Conservation (phyloP, 1,140 invertebrate genomes). For the Drosophila novamexicana region DNA sequence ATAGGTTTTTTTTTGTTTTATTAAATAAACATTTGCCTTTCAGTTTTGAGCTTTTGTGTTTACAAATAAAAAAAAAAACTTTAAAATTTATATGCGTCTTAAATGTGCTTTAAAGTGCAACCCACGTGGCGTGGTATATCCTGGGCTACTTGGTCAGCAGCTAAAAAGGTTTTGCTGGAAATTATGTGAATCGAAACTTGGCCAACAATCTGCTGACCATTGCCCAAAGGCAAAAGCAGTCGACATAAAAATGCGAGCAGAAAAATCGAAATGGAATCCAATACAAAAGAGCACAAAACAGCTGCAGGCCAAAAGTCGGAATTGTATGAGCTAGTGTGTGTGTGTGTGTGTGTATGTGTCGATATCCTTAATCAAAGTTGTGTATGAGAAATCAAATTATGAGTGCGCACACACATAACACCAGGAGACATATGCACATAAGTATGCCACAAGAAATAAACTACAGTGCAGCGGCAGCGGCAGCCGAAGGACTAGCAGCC, state of each 20-base stretch:
- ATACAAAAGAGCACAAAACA: conserved; percentile 51
- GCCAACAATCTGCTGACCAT: conserved; percentile 56
- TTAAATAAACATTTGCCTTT: not conserved
- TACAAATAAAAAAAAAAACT: not conserved
- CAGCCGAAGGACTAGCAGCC: not conserved
- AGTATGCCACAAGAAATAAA: conserved; percentile 18
- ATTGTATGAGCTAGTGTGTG: conserved; percentile 10
- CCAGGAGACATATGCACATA: conserved; percentile 48
- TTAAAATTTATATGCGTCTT: not conserved
- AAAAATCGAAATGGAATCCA: conserved; percentile 54
- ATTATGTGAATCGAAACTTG: conserved; percentile 29
- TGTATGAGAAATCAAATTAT: conserved; percentile 64
- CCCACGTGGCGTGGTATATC: too few relatives aligned
- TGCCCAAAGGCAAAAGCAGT: conserved; percentile 44
- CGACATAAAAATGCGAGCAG: conserved; percentile 20
- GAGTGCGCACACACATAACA: conserved; percentile 22
- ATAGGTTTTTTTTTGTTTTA: not conserved
- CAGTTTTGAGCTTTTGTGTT: not conserved
- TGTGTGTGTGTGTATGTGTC: conserved; percentile 10
- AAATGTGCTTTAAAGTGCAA: too few relatives aligned
- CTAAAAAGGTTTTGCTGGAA: conserved; percentile 16
- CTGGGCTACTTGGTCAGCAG: conserved; percentile 18
- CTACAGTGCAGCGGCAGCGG: conserved; percentile 18
- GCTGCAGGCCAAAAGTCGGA: conserved; percentile 49
- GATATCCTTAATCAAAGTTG: conserved; percentile 41